Percentiles rank a stretch among this genome's conserved stretches.
These are phyloP conservation scores for Rhodophaea formosa DNA, from an alignment of 2,888 invertebrate genomes.

Conservation along the genomic window DNA sequence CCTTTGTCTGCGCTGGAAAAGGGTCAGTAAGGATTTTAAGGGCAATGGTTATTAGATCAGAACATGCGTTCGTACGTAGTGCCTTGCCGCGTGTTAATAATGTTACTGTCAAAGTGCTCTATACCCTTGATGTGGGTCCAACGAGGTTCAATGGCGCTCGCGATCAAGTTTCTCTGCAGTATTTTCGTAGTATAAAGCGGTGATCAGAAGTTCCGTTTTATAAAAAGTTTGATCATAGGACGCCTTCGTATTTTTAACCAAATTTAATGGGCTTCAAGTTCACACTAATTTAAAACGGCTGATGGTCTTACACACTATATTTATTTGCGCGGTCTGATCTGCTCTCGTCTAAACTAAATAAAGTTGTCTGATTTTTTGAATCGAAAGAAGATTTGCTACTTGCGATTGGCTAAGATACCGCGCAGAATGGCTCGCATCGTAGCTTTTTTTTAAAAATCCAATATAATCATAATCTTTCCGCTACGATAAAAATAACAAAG, in stretches of 20 bases:
- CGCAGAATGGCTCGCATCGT: too few species aligned
- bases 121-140: constrained; percentile 63
- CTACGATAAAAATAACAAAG: too few species aligned
- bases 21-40: constrained; percentile 21
- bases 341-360: too few species aligned
- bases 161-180: constrained; percentile 45
- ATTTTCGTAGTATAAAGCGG: constrained; percentile 34
- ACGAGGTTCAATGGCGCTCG: constrained; percentile 56
- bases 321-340: too few species aligned
- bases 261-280: neutral
- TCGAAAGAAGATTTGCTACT: too few species aligned
- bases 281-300: too few species aligned
- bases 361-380: too few species aligned
- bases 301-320: too few species aligned
- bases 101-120: constrained; percentile 65
- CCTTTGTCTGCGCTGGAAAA: constrained; percentile 7
- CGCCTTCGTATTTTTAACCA: neutral
- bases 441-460: too few species aligned
- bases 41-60: constrained; percentile 23
- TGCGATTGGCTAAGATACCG: too few species aligned
- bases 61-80: constrained; percentile 25
- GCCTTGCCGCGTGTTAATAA: constrained; percentile 65
- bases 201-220: neutral
- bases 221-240: neutral
- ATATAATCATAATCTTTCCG: too few species aligned